Percentiles rank a stretch among this genome's conserved stretches.
Conservation (phyloP, 2,113 vertebrate species). For the Leptobrachium ailaonicum region DNA sequence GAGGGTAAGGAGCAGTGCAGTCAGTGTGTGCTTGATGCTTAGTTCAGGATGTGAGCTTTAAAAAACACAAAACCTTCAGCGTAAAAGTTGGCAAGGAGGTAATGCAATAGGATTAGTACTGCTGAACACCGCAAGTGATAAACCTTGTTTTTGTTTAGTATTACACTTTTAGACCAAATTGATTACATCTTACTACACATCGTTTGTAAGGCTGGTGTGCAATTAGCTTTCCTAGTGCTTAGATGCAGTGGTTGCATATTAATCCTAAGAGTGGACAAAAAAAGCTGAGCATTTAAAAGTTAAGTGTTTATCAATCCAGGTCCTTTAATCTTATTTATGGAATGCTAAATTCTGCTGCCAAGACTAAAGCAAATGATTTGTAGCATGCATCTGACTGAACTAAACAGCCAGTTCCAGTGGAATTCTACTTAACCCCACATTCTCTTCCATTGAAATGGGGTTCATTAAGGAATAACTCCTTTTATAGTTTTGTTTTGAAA, state of each 20-base stretch:
- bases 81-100: background rate
- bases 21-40: no score
- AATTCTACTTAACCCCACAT: no score
- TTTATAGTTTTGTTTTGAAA: no score
- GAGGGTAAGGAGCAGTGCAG: no score
- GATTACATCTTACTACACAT: slow-evolving; percentile 5
- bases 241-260: slow-evolving; percentile 5
- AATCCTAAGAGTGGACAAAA: background rate
- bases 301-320: slow-evolving; percentile 21
- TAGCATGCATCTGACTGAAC: slow-evolving; percentile 17
- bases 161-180: background rate
- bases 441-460: no score
- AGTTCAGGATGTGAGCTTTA: no score
- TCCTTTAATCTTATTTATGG: slow-evolving; percentile 28
- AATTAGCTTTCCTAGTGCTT: background rate
- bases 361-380: slow-evolving; percentile 34
- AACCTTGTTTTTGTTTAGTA: background rate
- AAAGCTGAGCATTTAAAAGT: slow-evolving; percentile 8
- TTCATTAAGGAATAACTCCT: no score
- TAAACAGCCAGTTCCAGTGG: background rate
- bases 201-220: background rate
- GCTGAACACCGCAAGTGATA: background rate
- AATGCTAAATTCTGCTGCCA: slow-evolving; percentile 23
- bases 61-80: no score
- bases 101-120: background rate